Base-by-base conservation (phyloP, 1,140 invertebrate genomes). In the Drosophila burlai region DNA sequence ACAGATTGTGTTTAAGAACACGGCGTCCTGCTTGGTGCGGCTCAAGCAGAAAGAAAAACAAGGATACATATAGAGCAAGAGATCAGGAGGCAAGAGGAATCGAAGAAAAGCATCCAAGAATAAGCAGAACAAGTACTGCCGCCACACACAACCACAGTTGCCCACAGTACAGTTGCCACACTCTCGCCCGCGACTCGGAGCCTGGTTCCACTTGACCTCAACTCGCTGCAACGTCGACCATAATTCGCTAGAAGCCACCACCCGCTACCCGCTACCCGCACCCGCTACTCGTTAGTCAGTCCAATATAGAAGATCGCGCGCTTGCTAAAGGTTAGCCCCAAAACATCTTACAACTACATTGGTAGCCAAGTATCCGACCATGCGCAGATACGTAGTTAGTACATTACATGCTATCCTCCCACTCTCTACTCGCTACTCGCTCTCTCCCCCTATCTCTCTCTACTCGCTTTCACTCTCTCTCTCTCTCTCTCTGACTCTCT, bases 301-400 rank as follows among this genome's bases (percentile, higher is more conserved):
- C 72, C 72, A 77, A 82, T 85, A 67, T 83, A 87, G 80, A 83
- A 80, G 83, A 83, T 87, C 84, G 73, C 72, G 80, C 76, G 84
- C 84, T 90, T 89, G 81, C 84, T 84, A 89, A 89, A 89, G 84
- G 84, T 89, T 89, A 89, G 84, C 84, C 66, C 82, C 58, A 89
- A 89, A 89, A 52, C 64, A 80, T 64, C 81, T 87, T 83, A 66
- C 47, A 85, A 83, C 76, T 86, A 86, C 76, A 80, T 83, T 85
- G 82, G 82, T 86, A 86, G 82, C 65, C 67, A 89, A 68, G 64
- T 68, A 74, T 50, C 73, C 45, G 52, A 62, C 49, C 54, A 67
- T 57, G 82, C 77, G 82, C 76, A 66, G 82, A 86, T 86, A 89
- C 78, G 84, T 89, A 89, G 84, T 89, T 89, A 89, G 85, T 90